Evolutionary conservation across 2,888 invertebrate genomes (phyloP).

Genomic region (Onthophagus sagittarius): DNA sequence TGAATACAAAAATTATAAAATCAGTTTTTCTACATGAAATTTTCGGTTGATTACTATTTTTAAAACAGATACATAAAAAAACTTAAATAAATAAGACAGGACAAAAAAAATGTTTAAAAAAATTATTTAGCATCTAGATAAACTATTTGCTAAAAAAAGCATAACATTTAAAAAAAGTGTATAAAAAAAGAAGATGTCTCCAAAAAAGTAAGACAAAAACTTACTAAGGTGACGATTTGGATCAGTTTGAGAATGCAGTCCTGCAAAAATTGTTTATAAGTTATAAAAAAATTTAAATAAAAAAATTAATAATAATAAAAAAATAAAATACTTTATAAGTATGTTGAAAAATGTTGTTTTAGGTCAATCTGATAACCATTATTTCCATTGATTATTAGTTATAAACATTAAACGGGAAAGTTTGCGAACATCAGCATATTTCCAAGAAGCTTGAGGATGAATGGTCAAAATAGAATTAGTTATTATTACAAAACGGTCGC

Average conservation of each 20-base stretch:
- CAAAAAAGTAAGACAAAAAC: slow-evolving; percentile 3
- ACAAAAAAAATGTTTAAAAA: not conserved
- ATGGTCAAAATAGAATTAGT: too few relatives aligned
- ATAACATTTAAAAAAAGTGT: not conserved
- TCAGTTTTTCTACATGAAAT: too few relatives aligned
- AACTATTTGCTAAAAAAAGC: not conserved
- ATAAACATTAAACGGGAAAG: too few relatives aligned
- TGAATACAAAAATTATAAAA: too few relatives aligned
- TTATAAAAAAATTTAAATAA: not conserved
- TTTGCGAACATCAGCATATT: too few relatives aligned
- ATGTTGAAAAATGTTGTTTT: too few relatives aligned
- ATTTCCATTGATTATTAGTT: too few relatives aligned
- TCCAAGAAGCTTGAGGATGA: too few relatives aligned
- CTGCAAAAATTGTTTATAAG: slow-evolving; percentile 2
- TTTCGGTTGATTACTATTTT: too few relatives aligned
- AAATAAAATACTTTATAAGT: too few relatives aligned
- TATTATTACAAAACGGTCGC: not conserved
- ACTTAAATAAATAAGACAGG: not conserved
- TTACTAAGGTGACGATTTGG: slow-evolving; percentile 1
- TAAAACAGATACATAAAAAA: not conserved
- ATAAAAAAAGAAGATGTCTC: not conserved
- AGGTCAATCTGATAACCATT: too few relatives aligned
- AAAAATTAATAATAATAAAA: not conserved
- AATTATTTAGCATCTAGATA: not conserved
- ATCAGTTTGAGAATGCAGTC: slow-evolving; percentile 1